Base-by-base conservation (phyloP, 2,888 invertebrate species). In the Ochropleura plecta region DNA sequence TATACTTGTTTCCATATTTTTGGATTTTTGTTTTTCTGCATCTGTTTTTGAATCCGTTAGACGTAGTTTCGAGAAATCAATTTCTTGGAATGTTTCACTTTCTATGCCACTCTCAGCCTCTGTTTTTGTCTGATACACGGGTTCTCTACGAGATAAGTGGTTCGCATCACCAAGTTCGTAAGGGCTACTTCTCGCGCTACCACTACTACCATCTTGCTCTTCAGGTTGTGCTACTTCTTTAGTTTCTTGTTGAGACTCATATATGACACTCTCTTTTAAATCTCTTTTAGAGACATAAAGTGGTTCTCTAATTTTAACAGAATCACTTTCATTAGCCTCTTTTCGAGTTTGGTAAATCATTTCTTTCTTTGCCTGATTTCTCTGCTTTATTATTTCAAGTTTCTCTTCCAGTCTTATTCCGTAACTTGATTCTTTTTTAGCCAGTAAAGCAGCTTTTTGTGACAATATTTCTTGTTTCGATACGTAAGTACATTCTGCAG, bases 311-410 rank as follows among this genome's bases (percentile, higher is more conserved):
- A 93, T 93, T 91, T 96, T 96, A 66, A 90, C 89, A 1, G 95
- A 88, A 85, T 96, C 96, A 81, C 95, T 93, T 87, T 96, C 96
- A 83, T 95, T 96, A 3, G 94, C 95, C 87, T 97, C 96, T 83
- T 96, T 95, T 83, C 96, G 93, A 20, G 96, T 95, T 88, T 96
- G 96, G 88, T 96, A 96, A 79, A 96, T 96, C 92, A 96, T 93
- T 82, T 97, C 96, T 79, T 96, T 96, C 81, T 96, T 96, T 4
- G 96, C 96, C 88, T 96, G 96, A 83, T 97, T 97, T 81, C 96
- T 94, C 88, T 96, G 96, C 87, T 96, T 96, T 78, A 97, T 97
- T 64, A 96, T 95, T 91, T 96, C 96, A 55, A 96, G 89, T 84
- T 96, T 96, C 74, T 96, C 96, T 88, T 96, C 96, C 63, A 96